These are phyloP conservation scores for Pterobdella sp. DNA, from an alignment of 2,888 invertebrate species.

Conservation along the genomic window DNA sequence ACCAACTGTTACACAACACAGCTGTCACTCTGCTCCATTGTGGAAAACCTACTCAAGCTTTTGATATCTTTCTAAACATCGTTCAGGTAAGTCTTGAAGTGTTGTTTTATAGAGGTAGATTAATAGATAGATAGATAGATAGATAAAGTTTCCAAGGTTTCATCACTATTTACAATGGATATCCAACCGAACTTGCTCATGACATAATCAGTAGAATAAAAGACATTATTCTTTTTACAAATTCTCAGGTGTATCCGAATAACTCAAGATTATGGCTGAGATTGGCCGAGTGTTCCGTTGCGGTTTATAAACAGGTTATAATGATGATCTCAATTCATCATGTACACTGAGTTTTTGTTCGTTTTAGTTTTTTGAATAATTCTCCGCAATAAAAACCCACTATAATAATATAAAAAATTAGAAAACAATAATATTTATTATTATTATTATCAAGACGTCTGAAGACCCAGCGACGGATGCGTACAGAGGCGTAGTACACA, in stretches of 20 bases:
- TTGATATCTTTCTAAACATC: constrained; percentile 79
- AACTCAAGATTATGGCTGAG: constrained; percentile 85
- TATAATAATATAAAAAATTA: too few relatives aligned
- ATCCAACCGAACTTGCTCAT: too few relatives aligned
- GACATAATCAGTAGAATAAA: too few relatives aligned
- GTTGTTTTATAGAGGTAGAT: too few relatives aligned
- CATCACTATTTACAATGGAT: too few relatives aligned
- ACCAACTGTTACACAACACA: constrained; percentile 69
- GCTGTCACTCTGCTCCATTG: constrained; percentile 75
- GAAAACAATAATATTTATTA: neutral
- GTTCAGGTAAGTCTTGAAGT: constrained; percentile 58
- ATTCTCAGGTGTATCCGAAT: constrained; percentile 59
- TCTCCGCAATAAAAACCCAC: too few relatives aligned
- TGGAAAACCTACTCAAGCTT: constrained; percentile 72
- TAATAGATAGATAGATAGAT: too few relatives aligned
- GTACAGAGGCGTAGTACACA: neutral
- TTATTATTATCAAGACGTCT: neutral
- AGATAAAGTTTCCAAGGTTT: too few relatives aligned
- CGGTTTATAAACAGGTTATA: constrained; percentile 45
- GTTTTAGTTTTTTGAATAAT: too few relatives aligned
- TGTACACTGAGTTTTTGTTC: too few relatives aligned
- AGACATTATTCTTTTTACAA: too few relatives aligned
- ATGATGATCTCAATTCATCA: neutral
- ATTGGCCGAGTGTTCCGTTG: constrained; percentile 71
- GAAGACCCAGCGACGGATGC: neutral